Base-by-base conservation (phyloP, 2,888 invertebrate genomes). In the Clusia tigrina region DNA sequence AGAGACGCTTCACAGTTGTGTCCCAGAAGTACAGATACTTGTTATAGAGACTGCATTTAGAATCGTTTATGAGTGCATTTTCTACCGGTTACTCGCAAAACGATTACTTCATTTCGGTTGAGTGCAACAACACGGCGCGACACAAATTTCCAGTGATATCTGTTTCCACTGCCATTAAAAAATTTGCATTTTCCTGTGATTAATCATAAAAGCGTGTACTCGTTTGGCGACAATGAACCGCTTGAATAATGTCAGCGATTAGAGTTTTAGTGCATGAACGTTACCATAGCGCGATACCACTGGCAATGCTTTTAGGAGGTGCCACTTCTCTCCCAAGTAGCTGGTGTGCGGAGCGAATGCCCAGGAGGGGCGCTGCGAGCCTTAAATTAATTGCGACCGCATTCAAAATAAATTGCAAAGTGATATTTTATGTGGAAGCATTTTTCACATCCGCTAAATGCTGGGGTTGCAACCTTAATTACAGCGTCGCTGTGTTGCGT, bases 171-270 rank as follows among this genome's bases (percentile, higher is more conserved):
- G 46, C 9, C 56, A 38, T 20, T 56, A 0, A 46, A 42, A 24
- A 58, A 60, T 61, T 54, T 58, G 58, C 60, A 61, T 64, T 61
- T 64, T 64, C 25, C 58, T 54, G 55, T 55, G 58, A 64, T 64
- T 61, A 58, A 64, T 64, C 64, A 64, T 37, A 52, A 62, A 53
- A 55, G 25, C 42, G 42, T 3, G n/a, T 42, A 6, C 42, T 17
- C 42, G n/a, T 15, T 42, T 42, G 25, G 15, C 32, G 25, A 18
- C 23, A 23, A 23, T 9, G 54, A 53, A 23, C 6, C 25, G 42
- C 53, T 57, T 57, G 42, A 62, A 62, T 57, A 57, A 57, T 53
- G 54, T 53, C 22, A 37, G 24, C 57, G 57, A 62, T 62, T 62
- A 62, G 51, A 62, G 57, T 62, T 53, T 62, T 58, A 46, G 58